phyloP scores from a whole-genome alignment of 2,113 vertebrate genomes.

The Strix aluco region DNA sequence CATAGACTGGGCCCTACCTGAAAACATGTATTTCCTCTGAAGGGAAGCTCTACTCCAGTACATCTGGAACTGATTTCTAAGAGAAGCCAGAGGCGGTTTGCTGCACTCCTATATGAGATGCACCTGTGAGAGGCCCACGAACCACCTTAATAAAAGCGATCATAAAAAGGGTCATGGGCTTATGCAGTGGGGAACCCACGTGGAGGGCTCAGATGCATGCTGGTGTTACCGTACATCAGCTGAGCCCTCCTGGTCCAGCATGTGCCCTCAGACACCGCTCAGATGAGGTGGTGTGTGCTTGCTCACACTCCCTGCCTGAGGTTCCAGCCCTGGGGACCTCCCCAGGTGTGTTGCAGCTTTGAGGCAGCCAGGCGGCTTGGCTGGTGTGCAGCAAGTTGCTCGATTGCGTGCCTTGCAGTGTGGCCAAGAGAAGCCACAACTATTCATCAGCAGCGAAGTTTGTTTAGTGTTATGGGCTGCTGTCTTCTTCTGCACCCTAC shows the following conservation, averaged over 20 bases:
- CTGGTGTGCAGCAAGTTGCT: not conserved
- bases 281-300: accelerated
- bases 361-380: not conserved
- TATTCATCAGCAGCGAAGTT: not conserved
- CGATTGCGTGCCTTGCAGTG: accelerated
- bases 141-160: not conserved
- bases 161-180: not conserved
- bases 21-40: constrained; percentile 33
- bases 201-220: not conserved
- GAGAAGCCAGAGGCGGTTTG: not conserved
- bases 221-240: not conserved
- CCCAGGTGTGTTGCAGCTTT: not conserved
- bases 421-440: not conserved
- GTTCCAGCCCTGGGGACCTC: not conserved
- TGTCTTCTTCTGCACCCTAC: not conserved
- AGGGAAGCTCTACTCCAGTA: not conserved
- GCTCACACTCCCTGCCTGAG: not conserved
- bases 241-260: not conserved
- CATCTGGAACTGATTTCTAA: constrained; percentile 50
- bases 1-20: not conserved
- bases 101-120: constrained; percentile 13
- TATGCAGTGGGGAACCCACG: not conserved
- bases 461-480: not conserved
- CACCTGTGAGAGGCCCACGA: constrained; percentile 47
- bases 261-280: not conserved